A percentile compares a stretch with the other conserved stretches of the same genome.
Conservation (phyloP, 2,797 vertebrate species). For the Pempheris klunzingeri region DNA sequence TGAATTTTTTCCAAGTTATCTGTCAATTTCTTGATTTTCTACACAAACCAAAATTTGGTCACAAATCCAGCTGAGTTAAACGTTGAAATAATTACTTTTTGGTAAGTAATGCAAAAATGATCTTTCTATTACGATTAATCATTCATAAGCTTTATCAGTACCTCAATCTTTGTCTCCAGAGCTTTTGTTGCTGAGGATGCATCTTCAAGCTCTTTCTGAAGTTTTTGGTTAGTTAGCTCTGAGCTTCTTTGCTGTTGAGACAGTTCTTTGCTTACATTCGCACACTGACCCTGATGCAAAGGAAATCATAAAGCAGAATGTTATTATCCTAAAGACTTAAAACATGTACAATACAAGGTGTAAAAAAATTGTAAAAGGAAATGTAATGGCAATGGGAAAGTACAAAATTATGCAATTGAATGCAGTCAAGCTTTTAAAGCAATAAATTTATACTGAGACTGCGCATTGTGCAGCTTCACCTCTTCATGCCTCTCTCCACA, state of each 20-base stretch:
- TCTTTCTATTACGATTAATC: constrained; percentile 31
- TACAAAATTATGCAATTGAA: background rate
- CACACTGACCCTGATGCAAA: constrained; percentile 62
- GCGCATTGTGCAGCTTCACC: constrained; percentile 21
- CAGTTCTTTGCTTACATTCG: constrained; percentile 49
- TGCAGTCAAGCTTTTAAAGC: constrained; percentile 21
- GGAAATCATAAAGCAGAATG: constrained; percentile 25
- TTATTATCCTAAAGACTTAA: constrained; percentile 30
- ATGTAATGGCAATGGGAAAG: background rate
- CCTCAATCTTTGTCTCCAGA: constrained; percentile 66
- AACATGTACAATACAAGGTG: background rate
- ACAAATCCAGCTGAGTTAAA: background rate
- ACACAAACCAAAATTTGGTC: constrained; percentile 11
- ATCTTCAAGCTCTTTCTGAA: constrained; percentile 72
- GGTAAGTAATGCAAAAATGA: background rate
- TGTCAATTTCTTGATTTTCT: constrained; percentile 63
- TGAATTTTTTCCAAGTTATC: constrained; percentile 50
- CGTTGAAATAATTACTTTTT: background rate
- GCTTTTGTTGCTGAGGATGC: constrained; percentile 46
- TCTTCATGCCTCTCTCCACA: constrained; percentile 24
- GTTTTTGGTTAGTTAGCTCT: constrained; percentile 57
- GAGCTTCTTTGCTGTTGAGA: constrained; percentile 52
- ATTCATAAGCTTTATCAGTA: constrained; percentile 37
- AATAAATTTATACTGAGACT: constrained; percentile 14
- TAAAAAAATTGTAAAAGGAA: background rate